Evolutionary conservation across 2,113 vertebrate genomes (phyloP).

Genomic region (Thalassarche chlororhynchos): DNA sequence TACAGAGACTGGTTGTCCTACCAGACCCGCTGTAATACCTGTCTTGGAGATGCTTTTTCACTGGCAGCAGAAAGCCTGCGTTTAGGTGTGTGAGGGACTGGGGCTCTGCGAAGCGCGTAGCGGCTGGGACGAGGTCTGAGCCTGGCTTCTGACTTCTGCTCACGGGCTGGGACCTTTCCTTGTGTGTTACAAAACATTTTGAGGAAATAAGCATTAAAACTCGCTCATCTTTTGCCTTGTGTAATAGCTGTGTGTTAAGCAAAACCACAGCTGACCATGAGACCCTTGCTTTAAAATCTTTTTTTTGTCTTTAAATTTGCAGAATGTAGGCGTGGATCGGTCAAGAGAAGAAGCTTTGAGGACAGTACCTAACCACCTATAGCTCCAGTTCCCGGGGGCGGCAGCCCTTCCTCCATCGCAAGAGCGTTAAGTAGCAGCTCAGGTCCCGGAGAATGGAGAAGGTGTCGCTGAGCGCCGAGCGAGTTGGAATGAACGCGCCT

Average conservation of each 20-base stretch:
- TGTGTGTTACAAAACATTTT: neutral
- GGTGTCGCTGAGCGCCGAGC: neutral
- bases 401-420: neutral
- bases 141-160: neutral
- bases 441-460: neutral
- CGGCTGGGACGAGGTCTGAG: fast-evolving
- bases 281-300: neutral
- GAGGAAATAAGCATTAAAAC: neutral
- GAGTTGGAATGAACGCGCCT: neutral
- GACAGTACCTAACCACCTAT: conserved; percentile 87
- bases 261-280: fast-evolving
- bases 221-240: neutral
- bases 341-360: conserved; percentile 83
- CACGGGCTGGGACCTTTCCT: neutral
- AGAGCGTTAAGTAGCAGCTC: neutral
- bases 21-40: fast-evolving
- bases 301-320: conserved; percentile 29
- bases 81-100: neutral
- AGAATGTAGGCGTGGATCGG: conserved; percentile 88
- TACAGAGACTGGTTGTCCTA: neutral
- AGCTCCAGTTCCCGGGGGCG: conserved; percentile 8
- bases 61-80: neutral
- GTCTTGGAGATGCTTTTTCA: neutral
- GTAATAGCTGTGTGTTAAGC: fast-evolving
- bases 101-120: neutral